Base-by-base conservation (phyloP, 2,888 invertebrate genomes). In the Drosophila putrida region DNA sequence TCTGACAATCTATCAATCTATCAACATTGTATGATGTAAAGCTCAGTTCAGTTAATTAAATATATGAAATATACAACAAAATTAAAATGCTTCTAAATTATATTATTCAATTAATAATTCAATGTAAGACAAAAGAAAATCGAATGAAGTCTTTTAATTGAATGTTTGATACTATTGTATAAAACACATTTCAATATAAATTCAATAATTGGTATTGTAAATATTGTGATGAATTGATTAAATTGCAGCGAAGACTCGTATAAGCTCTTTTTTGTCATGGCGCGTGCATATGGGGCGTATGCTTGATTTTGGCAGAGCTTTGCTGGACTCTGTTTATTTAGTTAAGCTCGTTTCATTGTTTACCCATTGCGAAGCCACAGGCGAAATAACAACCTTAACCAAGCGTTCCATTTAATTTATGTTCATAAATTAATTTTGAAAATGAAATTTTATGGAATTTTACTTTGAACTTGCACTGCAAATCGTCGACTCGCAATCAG, bases 351-450 rank as follows among this genome's bases (percentile, higher is more conserved):
- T 49, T 67, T 46, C 68, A 67, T 67, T 71, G 73, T 57, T 39
- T 69, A 64, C 55, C 41, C 49, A 67, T 50, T 74, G 54, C 31
- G 28, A 39, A 11, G 38, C 44, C 44, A 50, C 13, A 53, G 65
- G 59, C 57, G 25, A 64, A 67, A 58, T 33, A 87, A 62, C 64
- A 75, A 54, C 46, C 51, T 61, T 44, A 69, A 65, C 55, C 50
- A 55, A 47, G 73, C 67, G 50, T 38, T 50, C 67, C 51, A 67
- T 57, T 83, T 84, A 85, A 89, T 85, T 88, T 87, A 88, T 85
- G 89, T 60, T 81, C 85, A 85, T 85, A 85, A 85, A 85, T 85
- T 88, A 88, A 78, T 80, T 83, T 72, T 49, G 73, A 81, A 81
- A 88, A 86, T 81, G 68, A 73, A 83, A 77, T 82, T 80, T 85